Evolutionary conservation across 2,797 vertebrate genomes (phyloP).

Genomic region (Poeciliopsis infans): DNA sequence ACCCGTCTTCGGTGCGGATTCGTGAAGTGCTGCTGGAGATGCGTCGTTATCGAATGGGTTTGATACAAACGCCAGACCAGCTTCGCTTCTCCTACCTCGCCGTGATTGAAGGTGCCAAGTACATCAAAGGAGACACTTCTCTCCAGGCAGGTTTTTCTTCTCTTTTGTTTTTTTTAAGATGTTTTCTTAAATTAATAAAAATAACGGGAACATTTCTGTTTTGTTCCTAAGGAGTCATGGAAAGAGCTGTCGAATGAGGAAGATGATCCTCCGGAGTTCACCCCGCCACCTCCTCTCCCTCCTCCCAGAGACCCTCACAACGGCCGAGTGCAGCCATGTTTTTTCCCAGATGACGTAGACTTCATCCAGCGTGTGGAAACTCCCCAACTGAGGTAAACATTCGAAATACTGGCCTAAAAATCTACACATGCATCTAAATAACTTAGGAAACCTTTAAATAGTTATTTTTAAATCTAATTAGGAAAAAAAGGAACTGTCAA

Average conservation of each 20-base stretch:
- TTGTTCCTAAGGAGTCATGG: slow-evolving; percentile 88
- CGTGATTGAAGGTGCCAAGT: slow-evolving; percentile 94
- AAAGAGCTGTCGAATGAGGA: slow-evolving; percentile 95
- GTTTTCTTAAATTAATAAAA: background rate
- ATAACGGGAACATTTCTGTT: background rate
- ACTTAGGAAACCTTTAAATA: background rate
- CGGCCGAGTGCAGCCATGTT: slow-evolving; percentile 75
- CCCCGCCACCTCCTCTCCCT: slow-evolving; percentile 89
- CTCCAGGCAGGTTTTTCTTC: slow-evolving; percentile 82
- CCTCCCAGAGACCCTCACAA: slow-evolving; percentile 86
- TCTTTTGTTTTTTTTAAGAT: background rate
- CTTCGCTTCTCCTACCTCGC: slow-evolving; percentile 98
- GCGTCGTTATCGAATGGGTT: slow-evolving; percentile 92
- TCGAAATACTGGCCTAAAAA: background rate
- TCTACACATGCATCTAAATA: background rate
- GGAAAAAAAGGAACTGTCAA: background rate
- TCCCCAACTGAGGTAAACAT: slow-evolving; percentile 67
- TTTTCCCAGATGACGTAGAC: slow-evolving; percentile 72
- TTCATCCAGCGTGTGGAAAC: slow-evolving; percentile 38
- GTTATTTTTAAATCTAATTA: background rate
- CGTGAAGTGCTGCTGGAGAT: slow-evolving; percentile 96
- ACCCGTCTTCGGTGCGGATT: slow-evolving; percentile 92
- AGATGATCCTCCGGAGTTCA: slow-evolving; percentile 89
- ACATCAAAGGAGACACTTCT: slow-evolving; percentile 91
- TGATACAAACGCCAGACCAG: slow-evolving; percentile 97